These are phyloP conservation scores for Rhynchopsitta pachyrhyncha DNA, from an alignment of 2,113 vertebrate genomes.

Conservation along the genomic window DNA sequence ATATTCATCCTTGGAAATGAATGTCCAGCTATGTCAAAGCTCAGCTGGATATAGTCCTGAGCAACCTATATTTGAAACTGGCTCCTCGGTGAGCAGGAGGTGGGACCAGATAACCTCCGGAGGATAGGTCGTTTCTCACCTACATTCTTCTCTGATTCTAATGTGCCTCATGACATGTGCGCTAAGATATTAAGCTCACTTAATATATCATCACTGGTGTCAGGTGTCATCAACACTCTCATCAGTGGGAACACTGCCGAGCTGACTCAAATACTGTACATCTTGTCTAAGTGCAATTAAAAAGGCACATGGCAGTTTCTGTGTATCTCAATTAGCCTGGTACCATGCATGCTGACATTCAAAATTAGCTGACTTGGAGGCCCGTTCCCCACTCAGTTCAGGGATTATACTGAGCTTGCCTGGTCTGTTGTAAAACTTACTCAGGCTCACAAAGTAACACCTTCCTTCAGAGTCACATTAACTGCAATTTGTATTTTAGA, in stretches of 20 bases:
- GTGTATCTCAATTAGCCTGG: constrained; percentile 39
- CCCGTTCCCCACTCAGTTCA: not conserved
- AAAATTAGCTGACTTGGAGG: not conserved
- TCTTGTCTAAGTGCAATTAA: constrained; percentile 38
- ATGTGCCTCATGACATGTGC: not conserved
- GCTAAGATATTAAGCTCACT: constrained; percentile 16
- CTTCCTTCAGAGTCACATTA: not conserved
- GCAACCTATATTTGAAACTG: not conserved
- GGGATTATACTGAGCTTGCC: not conserved
- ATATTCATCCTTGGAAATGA: not conserved
- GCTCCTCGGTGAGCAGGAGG: not conserved
- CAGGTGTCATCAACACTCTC: constrained; percentile 24
- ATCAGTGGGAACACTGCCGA: constrained; percentile 10
- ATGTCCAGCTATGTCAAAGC: not conserved
- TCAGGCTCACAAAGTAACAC: not conserved
- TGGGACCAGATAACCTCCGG: not conserved
- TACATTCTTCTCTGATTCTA: not conserved
- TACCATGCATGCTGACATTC: not conserved
- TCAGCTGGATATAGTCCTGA: not conserved
- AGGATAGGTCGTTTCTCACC: constrained; percentile 33
- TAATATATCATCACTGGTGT: constrained; percentile 43
- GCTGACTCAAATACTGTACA: constrained; percentile 47
- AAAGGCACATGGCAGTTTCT: constrained; percentile 3
- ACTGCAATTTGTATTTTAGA: not conserved
- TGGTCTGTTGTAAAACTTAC: not conserved